phyloP scores from a whole-genome alignment of 2,888 invertebrate species.

The Conus canariensis region DNA sequence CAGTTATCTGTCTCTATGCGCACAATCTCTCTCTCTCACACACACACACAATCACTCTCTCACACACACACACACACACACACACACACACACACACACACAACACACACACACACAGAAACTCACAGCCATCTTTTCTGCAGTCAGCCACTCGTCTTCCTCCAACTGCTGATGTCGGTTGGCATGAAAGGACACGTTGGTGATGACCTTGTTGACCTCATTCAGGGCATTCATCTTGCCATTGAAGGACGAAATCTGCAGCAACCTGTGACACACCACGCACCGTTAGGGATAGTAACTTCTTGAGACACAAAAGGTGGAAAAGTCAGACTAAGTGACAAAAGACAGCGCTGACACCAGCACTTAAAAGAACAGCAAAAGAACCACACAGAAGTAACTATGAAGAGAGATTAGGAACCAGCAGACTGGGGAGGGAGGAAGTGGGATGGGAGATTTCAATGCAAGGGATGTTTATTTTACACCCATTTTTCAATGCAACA shows the following conservation, averaged over 20 bases:
- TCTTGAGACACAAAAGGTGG: not conserved
- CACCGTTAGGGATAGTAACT: not conserved
- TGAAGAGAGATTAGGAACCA: too few relatives aligned
- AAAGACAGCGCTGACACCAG: too few relatives aligned
- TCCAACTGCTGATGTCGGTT: constrained; percentile 80
- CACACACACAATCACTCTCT: too few relatives aligned
- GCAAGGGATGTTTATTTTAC: too few relatives aligned
- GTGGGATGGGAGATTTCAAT: too few relatives aligned
- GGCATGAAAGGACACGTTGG: constrained; percentile 93
- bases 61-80: too few relatives aligned
- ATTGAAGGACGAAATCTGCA: constrained; percentile 98
- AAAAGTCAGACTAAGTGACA: not conserved
- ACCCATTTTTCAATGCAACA: too few relatives aligned
- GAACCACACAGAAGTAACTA: not conserved
- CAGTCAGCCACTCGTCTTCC: constrained; percentile 93
- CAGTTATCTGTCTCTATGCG: too few relatives aligned
- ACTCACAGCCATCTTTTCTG: constrained; percentile 93
- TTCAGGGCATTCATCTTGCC: constrained; percentile 99
- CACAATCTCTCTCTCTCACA: too few relatives aligned
- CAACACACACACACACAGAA: not conserved
- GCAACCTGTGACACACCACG: constrained; percentile 82
- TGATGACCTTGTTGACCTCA: constrained; percentile 95
- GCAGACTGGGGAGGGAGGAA: too few relatives aligned
- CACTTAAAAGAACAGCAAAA: not conserved
- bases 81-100: not conserved